Evolutionary conservation across 2,113 vertebrate species (phyloP).

Genomic region (Arizona elegans): DNA sequence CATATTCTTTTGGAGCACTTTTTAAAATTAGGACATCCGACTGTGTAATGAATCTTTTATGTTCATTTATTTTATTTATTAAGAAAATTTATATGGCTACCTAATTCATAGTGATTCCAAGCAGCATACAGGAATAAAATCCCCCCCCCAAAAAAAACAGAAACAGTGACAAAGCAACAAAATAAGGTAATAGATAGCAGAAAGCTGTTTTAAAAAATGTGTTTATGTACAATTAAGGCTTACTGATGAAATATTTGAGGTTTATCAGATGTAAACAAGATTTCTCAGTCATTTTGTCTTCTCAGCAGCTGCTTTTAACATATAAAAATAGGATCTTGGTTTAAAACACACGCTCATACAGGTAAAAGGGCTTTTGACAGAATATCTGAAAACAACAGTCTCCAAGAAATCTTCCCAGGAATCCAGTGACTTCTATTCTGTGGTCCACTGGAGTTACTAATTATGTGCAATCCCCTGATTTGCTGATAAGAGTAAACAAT

Average conservation of each 20-base stretch:
- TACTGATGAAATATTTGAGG: constrained; percentile 97
- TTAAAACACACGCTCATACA: constrained; percentile 71
- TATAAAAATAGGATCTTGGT: constrained; percentile 79
- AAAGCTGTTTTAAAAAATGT: constrained; percentile 80
- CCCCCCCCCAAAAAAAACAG: constrained; percentile 8
- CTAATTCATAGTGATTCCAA: background rate
- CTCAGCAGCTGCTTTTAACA: constrained; percentile 80
- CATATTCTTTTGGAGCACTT: background rate
- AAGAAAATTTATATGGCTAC: background rate
- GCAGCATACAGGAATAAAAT: background rate
- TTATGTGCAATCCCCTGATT: constrained; percentile 85
- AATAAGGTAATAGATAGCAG: constrained; percentile 84
- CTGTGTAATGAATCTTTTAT: background rate
- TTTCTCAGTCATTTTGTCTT: constrained; percentile 81
- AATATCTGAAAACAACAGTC: constrained; percentile 74
- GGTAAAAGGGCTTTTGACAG: constrained; percentile 79
- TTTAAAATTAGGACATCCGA: background rate
- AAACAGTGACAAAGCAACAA: constrained; percentile 88
- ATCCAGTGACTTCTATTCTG: constrained; percentile 71
- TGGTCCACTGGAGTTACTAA: constrained; percentile 80
- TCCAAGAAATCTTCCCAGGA: constrained; percentile 65
- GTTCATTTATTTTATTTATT: background rate
- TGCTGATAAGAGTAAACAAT: constrained; percentile 74
- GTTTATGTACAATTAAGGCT: constrained; percentile 99
- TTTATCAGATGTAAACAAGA: constrained; percentile 91